Evolutionary conservation across 92 coral and sea anemone species (phyloP), one percentile per base, ranked within the genome.

Genomic region (Palythoa grandiflora): DNA sequence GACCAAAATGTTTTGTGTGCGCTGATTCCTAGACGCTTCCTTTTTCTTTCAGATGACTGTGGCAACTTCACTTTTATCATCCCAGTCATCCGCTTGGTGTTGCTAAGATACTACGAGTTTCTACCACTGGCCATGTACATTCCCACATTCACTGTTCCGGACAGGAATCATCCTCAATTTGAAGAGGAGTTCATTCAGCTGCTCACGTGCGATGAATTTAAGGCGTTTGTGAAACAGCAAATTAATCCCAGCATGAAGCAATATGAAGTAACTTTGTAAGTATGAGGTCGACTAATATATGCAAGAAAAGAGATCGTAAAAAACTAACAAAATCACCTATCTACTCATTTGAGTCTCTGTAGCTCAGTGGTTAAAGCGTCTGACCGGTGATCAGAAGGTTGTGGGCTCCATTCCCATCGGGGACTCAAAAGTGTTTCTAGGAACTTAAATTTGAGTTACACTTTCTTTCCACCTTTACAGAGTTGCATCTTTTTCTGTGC

Each of bases 211-310:
- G 97, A 93, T 21, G 99, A 97, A 85, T 94, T 95, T 76, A 94
- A 94, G 78, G 99, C 98, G 16, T 89, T 97, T 87, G 94, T 97
- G 90, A 89, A 93, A 68, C 99, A 97, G 76, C 99, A 97, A 85
- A 90, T 97, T 40, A 50, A 90, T 20, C 99, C 99, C 35, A 95
- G 93, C 54, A 95, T 95, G 94, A 94, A 92, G 61, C 98, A 94
- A 83, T 97, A 94, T 74, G 94, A 95, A 71, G 85, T 65, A 71
- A 74, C 94, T 8, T 94, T 96, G 99, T 97, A 91, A 89, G 99
- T 85, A 57, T 63, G 70, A 9, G 19, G 6, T 2, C 68, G 19
- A 54, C 60, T 54, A 9, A 54, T 9, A 1, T 55, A 15, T 6
- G 3, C 14, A 15, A 44, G 50, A 8, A 3, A 2, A 44, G 50